Percentiles rank a stretch among this genome's conserved stretches.
These are phyloP conservation scores for Galeopsomyia nigrocyanea DNA, from an alignment of 2,888 invertebrate genomes.

Conservation along the genomic window DNA sequence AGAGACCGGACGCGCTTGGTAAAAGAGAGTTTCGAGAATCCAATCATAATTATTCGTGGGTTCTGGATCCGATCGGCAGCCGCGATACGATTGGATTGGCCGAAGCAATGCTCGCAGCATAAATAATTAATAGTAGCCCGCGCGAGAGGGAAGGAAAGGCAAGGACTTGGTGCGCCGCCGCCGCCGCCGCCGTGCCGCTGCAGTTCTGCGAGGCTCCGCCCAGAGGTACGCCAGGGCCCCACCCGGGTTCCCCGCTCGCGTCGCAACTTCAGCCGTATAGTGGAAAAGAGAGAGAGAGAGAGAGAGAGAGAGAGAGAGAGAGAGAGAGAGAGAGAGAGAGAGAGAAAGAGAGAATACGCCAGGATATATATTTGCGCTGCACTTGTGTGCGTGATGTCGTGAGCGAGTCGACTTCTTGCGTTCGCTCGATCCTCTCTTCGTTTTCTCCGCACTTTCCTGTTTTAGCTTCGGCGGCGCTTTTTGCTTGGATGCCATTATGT, in stretches of 20 bases:
- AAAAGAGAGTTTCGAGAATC: conserved; percentile 55
- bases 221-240: conserved; percentile 66
- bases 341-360: background rate
- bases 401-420: background rate
- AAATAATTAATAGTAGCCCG: conserved; percentile 67
- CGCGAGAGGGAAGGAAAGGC: conserved; percentile 46
- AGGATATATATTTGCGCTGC: background rate
- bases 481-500: too few species aligned
- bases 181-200: conserved; percentile 35
- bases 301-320: background rate
- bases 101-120: conserved; percentile 63
- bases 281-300: background rate
- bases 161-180: conserved; percentile 58
- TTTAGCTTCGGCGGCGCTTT: too few species aligned
- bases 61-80: conserved; percentile 65
- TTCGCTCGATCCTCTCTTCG: background rate
- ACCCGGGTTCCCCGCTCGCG: conserved; percentile 59
- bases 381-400: background rate
- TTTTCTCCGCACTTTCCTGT: background rate
- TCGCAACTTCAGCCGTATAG: too few species aligned
- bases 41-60: conserved; percentile 67
- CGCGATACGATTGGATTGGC: conserved; percentile 65
- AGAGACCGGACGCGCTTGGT: background rate
- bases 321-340: background rate
- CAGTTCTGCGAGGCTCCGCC: conserved; percentile 63